Base-by-base conservation (phyloP, 1,140 invertebrate species). In the Drosophila bipectinata region DNA sequence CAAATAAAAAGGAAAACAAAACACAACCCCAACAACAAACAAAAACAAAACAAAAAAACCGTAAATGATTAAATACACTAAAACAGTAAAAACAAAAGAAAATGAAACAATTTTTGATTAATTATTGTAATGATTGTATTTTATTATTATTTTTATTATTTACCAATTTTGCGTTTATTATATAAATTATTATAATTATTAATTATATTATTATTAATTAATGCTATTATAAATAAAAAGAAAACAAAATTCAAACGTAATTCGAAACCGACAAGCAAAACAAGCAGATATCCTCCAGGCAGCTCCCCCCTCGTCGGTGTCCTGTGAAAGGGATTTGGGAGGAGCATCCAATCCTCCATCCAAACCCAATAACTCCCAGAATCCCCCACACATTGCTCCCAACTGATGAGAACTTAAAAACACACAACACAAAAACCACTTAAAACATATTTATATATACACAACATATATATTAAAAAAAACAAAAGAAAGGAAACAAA, bases 71-170 rank as follows among this genome's bases (percentile, higher is more conserved):
- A 73, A 62, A 72, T 67, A 67, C 67, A 76, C 49, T 75, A 79
- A 79, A 83, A 68, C 30, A 76, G 67, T 61, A 79, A 75, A 71
- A 75, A 75, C 58, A 57, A 80, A 41, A 79, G 75, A 71, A 76
- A 62, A 77, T 61, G 68, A 76, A 76, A 76, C 59, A 60, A 87
- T 44, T 75, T 68, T 76, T 76, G 72, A 68, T 76, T 76, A 69
- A 77, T 62, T 77, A 77, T 71, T 77, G 54, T 77, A 77, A 77
- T 77, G 62, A 77, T 77, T 77, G 73, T 77, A 79, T 88, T 88
- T 88, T 89, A 88, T 88, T 88, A 88, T 87, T 88, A 87, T 88
- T 88, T 85, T 87, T 88, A 88, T 88, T 88, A 88, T 88, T 87
- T 87, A 88, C 83, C 83, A 88, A 87, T 88, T 88, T 83, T 89